Conservation (phyloP, 2,113 vertebrate genomes). For the Paramormyrops kingsleyae region DNA sequence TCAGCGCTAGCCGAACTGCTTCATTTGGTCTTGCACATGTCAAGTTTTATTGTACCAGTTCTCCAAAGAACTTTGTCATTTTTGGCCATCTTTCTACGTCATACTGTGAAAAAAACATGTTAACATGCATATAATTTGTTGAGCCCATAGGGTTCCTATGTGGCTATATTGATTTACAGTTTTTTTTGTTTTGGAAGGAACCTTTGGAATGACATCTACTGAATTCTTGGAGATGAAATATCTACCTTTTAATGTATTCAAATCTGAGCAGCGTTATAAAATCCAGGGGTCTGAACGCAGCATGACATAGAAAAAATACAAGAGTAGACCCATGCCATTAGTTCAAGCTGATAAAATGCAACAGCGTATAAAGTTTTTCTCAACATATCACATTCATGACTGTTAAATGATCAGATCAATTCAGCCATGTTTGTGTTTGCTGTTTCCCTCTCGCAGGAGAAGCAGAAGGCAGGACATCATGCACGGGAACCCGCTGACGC, state of each 20-base stretch:
- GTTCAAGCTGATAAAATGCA: background rate
- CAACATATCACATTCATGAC: background rate
- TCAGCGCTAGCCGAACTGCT: constrained; percentile 23
- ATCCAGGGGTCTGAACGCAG: background rate
- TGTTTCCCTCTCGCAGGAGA: constrained; percentile 60
- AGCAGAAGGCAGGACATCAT: constrained; percentile 93
- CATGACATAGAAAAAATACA: background rate
- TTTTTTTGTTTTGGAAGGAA: background rate
- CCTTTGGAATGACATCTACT: background rate
- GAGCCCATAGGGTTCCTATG: background rate
- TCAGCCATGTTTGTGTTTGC: background rate
- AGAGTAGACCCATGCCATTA: background rate
- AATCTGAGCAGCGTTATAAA: background rate
- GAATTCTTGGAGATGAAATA: background rate
- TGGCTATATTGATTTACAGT: background rate
- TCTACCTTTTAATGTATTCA: background rate
- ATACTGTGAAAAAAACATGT: constrained; percentile 28
- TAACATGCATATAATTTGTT: constrained; percentile 32
- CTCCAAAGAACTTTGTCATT: constrained; percentile 25
- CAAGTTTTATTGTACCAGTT: constrained; percentile 1
- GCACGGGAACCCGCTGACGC: constrained; percentile 91
- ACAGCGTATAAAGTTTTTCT: background rate
- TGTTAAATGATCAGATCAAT: background rate
- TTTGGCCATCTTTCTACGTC: constrained; percentile 27
- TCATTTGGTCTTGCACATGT: constrained; percentile 19